Evolutionary conservation across 2,888 invertebrate genomes (phyloP).

Genomic region (Melinaea marsaeus): DNA sequence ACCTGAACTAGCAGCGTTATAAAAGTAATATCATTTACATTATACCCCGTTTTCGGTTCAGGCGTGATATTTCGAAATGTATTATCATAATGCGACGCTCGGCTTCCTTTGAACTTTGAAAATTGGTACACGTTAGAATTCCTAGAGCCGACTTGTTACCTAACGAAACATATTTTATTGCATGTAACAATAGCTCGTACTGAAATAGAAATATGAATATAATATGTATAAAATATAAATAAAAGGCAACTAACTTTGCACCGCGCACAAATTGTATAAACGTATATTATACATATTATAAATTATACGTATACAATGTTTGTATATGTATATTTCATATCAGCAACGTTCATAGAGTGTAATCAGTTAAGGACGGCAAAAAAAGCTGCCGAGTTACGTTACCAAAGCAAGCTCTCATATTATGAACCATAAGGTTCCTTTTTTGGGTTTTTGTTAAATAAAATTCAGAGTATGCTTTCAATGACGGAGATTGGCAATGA

Average conservation of each 20-base stretch:
- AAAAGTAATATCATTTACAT: conserved; percentile 32
- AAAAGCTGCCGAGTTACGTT: not conserved
- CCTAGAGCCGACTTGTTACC: conserved; percentile 2
- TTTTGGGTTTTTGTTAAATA: conserved; percentile 34
- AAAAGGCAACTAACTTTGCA: no score
- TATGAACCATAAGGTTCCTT: conserved; percentile 9
- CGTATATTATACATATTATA: no score
- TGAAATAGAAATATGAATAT: not conserved
- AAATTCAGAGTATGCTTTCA: conserved; percentile 42
- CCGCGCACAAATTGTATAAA: no score
- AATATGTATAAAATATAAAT: no score
- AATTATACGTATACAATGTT: no score
- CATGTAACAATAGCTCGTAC: not conserved
- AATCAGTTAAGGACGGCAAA: not conserved
- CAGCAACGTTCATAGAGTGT: not conserved
- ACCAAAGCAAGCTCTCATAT: conserved; percentile 9
- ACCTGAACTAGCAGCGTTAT: conserved; percentile 16
- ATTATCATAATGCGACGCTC: conserved; percentile 48
- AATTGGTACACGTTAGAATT: conserved; percentile 18
- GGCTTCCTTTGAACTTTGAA: conserved; percentile 37
- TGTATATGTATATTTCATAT: no score
- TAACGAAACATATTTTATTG: conserved; percentile 7
- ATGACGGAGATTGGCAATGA: conserved; percentile 47
- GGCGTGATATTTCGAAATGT: conserved; percentile 37
- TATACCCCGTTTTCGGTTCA: conserved; percentile 32